A percentile compares a stretch with the other conserved stretches of the same genome.
Conservation (phyloP, 2,113 vertebrate species). For the Tachysurus fulvidraco region DNA sequence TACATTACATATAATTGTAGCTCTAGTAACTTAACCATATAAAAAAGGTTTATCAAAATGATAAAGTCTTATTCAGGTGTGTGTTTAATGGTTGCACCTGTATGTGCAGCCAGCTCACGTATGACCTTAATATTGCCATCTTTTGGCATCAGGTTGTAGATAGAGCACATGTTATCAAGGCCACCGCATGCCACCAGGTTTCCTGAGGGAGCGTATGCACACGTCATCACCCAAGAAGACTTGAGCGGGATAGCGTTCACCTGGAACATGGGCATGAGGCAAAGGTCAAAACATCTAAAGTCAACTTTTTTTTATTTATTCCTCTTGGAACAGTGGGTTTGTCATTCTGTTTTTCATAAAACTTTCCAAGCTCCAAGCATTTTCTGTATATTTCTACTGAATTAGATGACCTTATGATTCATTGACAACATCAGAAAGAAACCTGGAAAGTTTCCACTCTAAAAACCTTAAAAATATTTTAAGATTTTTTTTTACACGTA, state of each 20-base stretch:
- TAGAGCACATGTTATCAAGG: slow-evolving; percentile 98
- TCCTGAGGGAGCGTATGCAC: slow-evolving; percentile 93
- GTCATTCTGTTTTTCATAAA: neutral
- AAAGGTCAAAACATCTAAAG: neutral
- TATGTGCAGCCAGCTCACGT: slow-evolving; percentile 91
- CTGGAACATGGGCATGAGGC: slow-evolving; percentile 63
- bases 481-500: neutral
- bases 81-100: slow-evolving; percentile 70
- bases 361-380: neutral
- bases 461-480: neutral
- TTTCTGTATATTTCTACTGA: neutral
- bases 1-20: neutral
- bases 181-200: slow-evolving; percentile 96
- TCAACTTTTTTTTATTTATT: neutral
- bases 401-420: neutral
- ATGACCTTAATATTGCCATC: slow-evolving; percentile 95
- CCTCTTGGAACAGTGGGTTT: neutral
- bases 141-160: slow-evolving; percentile 94
- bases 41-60: neutral
- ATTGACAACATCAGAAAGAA: neutral
- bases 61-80: neutral
- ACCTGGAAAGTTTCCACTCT: neutral
- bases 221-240: slow-evolving; percentile 99
- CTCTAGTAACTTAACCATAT: neutral
- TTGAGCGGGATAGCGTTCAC: slow-evolving; percentile 95